Evolutionary conservation across 2,888 invertebrate species (phyloP).

Genomic region (Muschampia plurimacula): DNA sequence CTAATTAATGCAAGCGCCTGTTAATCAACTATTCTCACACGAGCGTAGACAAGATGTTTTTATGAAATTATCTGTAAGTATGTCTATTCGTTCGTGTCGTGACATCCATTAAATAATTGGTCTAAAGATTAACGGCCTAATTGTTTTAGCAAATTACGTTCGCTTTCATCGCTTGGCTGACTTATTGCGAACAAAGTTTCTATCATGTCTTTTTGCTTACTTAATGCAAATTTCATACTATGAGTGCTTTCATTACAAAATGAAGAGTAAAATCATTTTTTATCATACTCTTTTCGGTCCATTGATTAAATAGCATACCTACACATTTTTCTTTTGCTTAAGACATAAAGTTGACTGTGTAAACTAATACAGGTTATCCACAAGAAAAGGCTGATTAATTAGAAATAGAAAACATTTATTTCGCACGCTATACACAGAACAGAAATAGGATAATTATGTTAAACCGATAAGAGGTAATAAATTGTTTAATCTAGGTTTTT

Average conservation of each 20-base stretch:
- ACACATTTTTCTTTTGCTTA: too few relatives aligned
- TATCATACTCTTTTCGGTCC: neutral
- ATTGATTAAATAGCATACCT: neutral
- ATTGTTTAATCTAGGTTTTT: too few relatives aligned
- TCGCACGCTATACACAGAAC: too few relatives aligned
- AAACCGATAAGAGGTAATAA: too few relatives aligned
- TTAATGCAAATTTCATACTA: neutral
- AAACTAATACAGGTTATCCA: too few relatives aligned
- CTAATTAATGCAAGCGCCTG: too few relatives aligned
- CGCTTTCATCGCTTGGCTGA: conserved; percentile 2
- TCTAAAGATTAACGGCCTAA: neutral
- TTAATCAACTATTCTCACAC: too few relatives aligned
- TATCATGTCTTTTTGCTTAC: neutral
- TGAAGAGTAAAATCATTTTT: neutral
- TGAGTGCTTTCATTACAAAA: neutral
- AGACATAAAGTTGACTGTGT: too few relatives aligned
- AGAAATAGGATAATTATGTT: too few relatives aligned
- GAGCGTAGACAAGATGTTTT: too few relatives aligned
- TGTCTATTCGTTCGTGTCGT: neutral
- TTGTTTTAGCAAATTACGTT: neutral
- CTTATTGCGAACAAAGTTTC: neutral
- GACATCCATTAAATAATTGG: neutral
- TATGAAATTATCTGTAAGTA: neutral
- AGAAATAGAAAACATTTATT: too few relatives aligned
- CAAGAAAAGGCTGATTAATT: too few relatives aligned